Evolutionary conservation across 2,888 invertebrate genomes (phyloP), one percentile per base, ranked within the genome.

Genomic region (Leucozona laternaria): DNA sequence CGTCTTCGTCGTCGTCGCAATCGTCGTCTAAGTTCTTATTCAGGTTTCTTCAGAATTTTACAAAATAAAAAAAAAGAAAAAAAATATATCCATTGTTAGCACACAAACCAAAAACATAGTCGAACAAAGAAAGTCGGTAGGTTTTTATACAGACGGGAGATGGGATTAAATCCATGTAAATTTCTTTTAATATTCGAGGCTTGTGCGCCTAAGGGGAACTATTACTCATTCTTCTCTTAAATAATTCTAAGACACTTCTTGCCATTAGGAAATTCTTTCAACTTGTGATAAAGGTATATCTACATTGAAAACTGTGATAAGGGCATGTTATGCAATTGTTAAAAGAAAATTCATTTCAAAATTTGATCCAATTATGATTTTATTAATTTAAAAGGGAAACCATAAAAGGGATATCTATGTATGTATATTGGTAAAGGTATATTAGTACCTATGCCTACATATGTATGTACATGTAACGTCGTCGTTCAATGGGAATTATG

Each of bases 211-310:
- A 17, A 22, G 48, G 66, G 20, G 40, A 50, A 50, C 20, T 37
- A 37, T 40, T 25, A n/a, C 55, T 60, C 53, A 48, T 72, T 72
- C 17, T 72, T 64, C 15, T 55, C 22, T 31, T 57, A 62, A 71
- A 57, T 43, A 15, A n/a, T n/a, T n/a, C n/a, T 15, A 34, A 22
- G 45, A 64, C 43, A 37, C 55, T 55, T 48, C 13, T 43, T 43
- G 55, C 71, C 55, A 64, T 64, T 71, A 17, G 48, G 40, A 25
- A 25, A 37, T 64, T 20, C 28, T 55, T 78, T 71, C 22, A 11
- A n/a, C 48, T 72, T 68, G 37, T 22, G 34, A 20, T 37, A 20
- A 10, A 20, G 17, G 20, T 60, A 31, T 2, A 17, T 45, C 1
- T 15, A 20, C 4, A 4, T 2, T 13, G 6, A 20, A 55, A 55